Evolutionary conservation across 2,888 invertebrate species (phyloP), one percentile per base, ranked within the genome.

Genomic region (Yponomeuta cagnagella): DNA sequence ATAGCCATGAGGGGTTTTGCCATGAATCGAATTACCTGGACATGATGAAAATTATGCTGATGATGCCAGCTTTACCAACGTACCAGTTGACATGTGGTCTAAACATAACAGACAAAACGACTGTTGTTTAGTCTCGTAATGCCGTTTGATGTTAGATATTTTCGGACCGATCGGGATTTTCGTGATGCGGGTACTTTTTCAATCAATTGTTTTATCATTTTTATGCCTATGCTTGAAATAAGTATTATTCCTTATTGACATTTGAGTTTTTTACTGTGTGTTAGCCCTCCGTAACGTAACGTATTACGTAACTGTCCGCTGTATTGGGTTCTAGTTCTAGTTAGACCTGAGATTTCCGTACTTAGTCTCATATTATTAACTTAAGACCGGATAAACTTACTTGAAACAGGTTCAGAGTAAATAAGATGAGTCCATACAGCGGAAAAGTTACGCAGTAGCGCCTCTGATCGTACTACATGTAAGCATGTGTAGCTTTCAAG

Each of bases 41-140:
- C 15, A 58, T 58, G 52, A 58, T 58, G 52, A 58, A 4, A 58
- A 15, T 58, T 12, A 58, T 58, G 52, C 52, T 58, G 52, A 12
- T 58, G 52, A 58, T 58, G 12, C 52, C 2, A 58, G 12, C 52
- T 15, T 63, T 4, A 65, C 33, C 65, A 65, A 31, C 65, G 12
- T 33, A 10, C 33, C 65, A 65, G 65, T 65, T 31, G 64, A 23
- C 31, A 30, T 65, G 65, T 65, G 12, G 33, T 65, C 65, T 31
- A 65, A 65, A 65, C 65, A 65, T 23, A 31, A 65, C 52, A 58
- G 30, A 65, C 65, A 31, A 64, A 65, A 65, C 65, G 52, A 58
- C 52, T 58, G 52, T 65, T 65, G 65, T 65, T 65, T 65, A 65
- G 65, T 65, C 65, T 65, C 65, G 65, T 12, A 12, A 12, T 65